These are phyloP conservation scores for Laticauda colubrina DNA, from an alignment of 2,113 vertebrate genomes.

Conservation along the genomic window DNA sequence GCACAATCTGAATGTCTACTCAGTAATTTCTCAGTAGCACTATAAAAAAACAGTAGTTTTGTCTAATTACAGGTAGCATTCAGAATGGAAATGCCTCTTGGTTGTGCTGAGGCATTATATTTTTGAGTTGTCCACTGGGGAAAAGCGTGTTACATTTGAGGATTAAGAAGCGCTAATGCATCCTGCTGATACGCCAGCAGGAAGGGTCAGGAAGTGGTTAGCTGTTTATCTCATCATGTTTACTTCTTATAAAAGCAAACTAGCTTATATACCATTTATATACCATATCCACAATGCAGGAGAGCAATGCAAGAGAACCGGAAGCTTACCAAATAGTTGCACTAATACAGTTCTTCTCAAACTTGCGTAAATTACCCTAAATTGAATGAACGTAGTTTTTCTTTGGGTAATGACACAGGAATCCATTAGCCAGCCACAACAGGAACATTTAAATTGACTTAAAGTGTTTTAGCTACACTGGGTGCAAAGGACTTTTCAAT, in stretches of 20 bases:
- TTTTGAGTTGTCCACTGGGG: background rate
- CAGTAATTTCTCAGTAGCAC: background rate
- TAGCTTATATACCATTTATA: background rate
- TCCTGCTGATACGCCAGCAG: background rate
- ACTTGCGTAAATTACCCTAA: background rate
- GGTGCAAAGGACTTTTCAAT: background rate
- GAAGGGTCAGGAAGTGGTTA: slow-evolving; percentile 12
- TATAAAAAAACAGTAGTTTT: background rate
- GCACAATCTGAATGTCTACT: background rate
- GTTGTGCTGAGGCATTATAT: background rate
- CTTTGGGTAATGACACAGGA: background rate
- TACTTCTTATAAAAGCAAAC: background rate
- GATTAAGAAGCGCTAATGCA: background rate
- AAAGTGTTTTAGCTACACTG: background rate
- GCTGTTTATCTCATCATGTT: background rate
- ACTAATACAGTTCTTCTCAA: background rate
- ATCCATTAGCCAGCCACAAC: background rate
- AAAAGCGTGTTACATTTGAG: background rate
- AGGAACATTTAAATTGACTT: background rate
- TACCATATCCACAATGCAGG: background rate
- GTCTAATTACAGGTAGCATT: background rate
- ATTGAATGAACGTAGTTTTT: background rate
- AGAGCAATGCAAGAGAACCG: background rate
- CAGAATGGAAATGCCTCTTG: background rate
- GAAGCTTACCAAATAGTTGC: background rate